phyloP scores from a whole-genome alignment of 2,797 vertebrate species.

The Neosilurus mollespiculum region DNA sequence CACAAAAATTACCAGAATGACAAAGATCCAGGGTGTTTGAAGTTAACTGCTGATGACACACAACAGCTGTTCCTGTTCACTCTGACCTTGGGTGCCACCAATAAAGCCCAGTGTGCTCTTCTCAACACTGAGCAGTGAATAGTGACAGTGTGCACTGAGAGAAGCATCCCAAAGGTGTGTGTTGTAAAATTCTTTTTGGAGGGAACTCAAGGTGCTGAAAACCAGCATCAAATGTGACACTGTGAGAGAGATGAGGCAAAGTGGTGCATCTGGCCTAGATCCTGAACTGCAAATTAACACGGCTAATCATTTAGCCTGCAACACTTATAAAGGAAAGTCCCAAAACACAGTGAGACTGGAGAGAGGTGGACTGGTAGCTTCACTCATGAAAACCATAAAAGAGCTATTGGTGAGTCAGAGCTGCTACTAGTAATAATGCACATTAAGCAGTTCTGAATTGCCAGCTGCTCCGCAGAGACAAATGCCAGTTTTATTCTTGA shows the following conservation, averaged over 20 bases:
- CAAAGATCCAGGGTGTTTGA: constrained; percentile 10
- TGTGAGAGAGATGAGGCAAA: constrained; percentile 39
- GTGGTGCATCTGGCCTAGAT: constrained; percentile 41
- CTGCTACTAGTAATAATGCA: constrained; percentile 36
- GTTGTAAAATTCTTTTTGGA: constrained; percentile 15
- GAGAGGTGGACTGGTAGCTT: constrained; percentile 28
- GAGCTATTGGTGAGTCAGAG: constrained; percentile 48
- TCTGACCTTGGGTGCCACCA: constrained; percentile 48
- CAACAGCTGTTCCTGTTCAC: constrained; percentile 49
- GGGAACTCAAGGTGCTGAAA: constrained; percentile 14
- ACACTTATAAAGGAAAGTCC: constrained; percentile 51
- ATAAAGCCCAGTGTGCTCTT: constrained; percentile 13
- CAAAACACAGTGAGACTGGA: constrained; percentile 50
- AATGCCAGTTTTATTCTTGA: constrained; percentile 20
- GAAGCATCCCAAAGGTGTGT: constrained; percentile 18
- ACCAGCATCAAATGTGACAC: constrained; percentile 21
- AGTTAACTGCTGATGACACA: constrained; percentile 42
- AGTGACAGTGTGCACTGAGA: neutral
- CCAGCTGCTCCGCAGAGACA: constrained; percentile 25
- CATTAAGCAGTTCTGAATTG: constrained; percentile 48
- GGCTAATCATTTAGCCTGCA: constrained; percentile 45
- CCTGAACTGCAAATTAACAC: constrained; percentile 49
- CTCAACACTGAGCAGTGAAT: constrained; percentile 23
- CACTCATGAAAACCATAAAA: constrained; percentile 40
- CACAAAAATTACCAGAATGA: neutral